Evolutionary conservation across 2,888 invertebrate genomes (phyloP).

Genomic region (Parnassius glacialis): DNA sequence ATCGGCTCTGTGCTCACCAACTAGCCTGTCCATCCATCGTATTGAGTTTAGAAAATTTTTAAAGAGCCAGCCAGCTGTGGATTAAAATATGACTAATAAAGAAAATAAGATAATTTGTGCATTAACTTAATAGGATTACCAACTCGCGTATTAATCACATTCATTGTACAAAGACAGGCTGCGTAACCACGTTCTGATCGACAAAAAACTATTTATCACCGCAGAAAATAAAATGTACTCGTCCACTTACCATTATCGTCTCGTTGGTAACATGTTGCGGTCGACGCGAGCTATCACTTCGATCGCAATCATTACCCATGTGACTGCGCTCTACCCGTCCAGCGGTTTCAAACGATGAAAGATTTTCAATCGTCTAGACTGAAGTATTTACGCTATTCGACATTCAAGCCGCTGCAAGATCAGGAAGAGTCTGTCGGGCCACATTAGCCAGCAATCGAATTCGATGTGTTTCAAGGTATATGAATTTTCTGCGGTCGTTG

Average conservation of each 20-base stretch:
- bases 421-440: constrained; percentile 64
- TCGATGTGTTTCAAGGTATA: constrained; percentile 63
- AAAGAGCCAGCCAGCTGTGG: too few relatives aligned
- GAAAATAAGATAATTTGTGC: too few relatives aligned
- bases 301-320: constrained; percentile 68
- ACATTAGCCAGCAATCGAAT: constrained; percentile 62
- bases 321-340: constrained; percentile 47
- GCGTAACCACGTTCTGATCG: constrained; percentile 46
- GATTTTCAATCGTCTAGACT: constrained; percentile 48
- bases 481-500: constrained; percentile 67
- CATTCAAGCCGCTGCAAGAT: constrained; percentile 49
- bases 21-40: too few relatives aligned
- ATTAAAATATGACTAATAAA: too few relatives aligned
- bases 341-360: constrained; percentile 55
- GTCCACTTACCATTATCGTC: constrained; percentile 68
- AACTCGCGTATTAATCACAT: constrained; percentile 6
- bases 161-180: constrained; percentile 11
- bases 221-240: constrained; percentile 60
- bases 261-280: constrained; percentile 73
- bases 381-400: constrained; percentile 49
- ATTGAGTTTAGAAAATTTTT: too few relatives aligned
- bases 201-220: constrained; percentile 54
- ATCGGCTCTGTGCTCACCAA: too few relatives aligned
- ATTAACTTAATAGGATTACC: background rate
- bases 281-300: constrained; percentile 62